Percentiles rank a stretch among this genome's conserved stretches.
These are phyloP conservation scores for Armadillidium nasatum DNA, from an alignment of 1,140 invertebrate genomes.

Conservation along the genomic window DNA sequence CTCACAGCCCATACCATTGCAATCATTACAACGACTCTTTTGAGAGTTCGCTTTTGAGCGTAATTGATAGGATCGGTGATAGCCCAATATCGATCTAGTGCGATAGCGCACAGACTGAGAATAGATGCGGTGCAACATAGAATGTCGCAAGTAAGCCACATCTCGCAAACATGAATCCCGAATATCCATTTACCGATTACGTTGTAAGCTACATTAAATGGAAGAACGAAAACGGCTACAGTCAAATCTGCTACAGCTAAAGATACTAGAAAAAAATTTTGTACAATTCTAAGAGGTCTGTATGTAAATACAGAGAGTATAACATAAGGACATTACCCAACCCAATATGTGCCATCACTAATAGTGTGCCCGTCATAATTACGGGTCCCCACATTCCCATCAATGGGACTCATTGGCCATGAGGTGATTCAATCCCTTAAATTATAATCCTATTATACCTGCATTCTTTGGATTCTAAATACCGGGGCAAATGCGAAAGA, in stretches of 20 bases:
- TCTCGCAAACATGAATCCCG: slow-evolving; percentile 83
- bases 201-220: slow-evolving; percentile 88
- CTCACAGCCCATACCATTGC: slow-evolving; percentile 56
- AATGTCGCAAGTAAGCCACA: slow-evolving; percentile 95
- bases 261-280: slow-evolving; percentile 97
- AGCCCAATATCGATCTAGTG: slow-evolving; percentile 54
- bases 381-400: too few species aligned
- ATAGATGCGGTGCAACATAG: slow-evolving; percentile 84
- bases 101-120: slow-evolving; percentile 59
- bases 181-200: slow-evolving; percentile 84
- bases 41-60: slow-evolving; percentile 55
- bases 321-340: slow-evolving; percentile 91
- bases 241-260: slow-evolving; percentile 91
- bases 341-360: too few species aligned
- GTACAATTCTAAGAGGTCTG: slow-evolving; percentile 86
- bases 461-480: too few species aligned
- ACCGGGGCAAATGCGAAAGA: too few species aligned
- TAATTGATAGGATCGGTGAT: slow-evolving; percentile 62
- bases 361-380: too few species aligned
- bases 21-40: slow-evolving; percentile 55
- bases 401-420: too few species aligned
- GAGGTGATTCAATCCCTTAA: too few species aligned
- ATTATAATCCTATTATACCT: too few species aligned
- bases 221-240: slow-evolving; percentile 90
- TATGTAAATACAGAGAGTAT: slow-evolving; percentile 93